Percentiles rank a stretch among this genome's conserved stretches.
Evolutionary conservation across 2,797 vertebrate species (phyloP).

Genomic region (Cuculus canorus): DNA sequence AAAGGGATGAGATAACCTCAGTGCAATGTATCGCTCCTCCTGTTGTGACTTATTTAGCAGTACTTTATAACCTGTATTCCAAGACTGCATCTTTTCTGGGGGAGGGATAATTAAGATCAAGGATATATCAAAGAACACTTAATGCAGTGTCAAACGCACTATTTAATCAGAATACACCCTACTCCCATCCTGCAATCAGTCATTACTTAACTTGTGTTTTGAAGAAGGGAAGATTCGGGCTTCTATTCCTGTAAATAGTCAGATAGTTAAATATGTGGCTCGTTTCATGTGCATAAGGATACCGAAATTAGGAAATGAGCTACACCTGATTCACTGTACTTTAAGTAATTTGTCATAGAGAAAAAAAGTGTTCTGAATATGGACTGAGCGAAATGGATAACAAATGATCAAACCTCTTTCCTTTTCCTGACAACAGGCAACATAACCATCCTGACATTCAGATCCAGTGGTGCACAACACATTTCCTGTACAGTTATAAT

Average conservation of each 20-base stretch:
- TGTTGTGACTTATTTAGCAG: neutral
- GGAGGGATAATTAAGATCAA: neutral
- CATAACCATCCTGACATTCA: neutral
- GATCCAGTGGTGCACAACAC: fast-evolving
- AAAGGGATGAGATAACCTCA: neutral
- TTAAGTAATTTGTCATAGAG: neutral
- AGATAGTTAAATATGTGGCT: neutral
- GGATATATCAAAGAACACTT: neutral
- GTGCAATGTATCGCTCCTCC: neutral
- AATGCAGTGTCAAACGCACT: neutral
- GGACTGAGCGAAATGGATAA: neutral
- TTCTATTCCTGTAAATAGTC: neutral
- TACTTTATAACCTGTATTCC: neutral
- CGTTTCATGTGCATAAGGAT: neutral
- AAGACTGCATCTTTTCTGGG: neutral
- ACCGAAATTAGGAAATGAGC: neutral
- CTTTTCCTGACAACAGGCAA: neutral
- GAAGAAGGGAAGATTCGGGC: neutral
- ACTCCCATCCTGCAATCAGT: neutral
- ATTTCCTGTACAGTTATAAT: neutral
- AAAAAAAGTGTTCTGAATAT: neutral
- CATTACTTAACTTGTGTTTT: neutral
- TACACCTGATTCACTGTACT: neutral
- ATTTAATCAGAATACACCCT: neutral
- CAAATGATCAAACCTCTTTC: neutral